These are phyloP conservation scores for Tiliqua scincoides DNA, from an alignment of 2,113 vertebrate species.

Conservation along the genomic window DNA sequence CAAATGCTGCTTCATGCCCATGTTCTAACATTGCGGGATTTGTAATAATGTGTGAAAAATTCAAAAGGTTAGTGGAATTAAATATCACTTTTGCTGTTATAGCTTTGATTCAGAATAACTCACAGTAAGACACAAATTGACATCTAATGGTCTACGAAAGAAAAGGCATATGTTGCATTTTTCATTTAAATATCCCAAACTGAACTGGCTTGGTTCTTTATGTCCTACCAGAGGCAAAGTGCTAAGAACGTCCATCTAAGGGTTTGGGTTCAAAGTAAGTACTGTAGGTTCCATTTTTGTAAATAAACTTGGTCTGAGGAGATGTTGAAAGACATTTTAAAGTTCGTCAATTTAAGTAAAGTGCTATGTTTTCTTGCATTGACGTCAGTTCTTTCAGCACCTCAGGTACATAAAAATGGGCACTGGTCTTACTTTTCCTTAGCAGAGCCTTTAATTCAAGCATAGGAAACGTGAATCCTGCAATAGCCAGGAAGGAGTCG, in stretches of 20 bases:
- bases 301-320: neutral
- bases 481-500: neutral
- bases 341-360: neutral
- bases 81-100: slow-evolving; percentile 14
- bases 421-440: neutral
- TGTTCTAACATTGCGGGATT: slow-evolving; percentile 17
- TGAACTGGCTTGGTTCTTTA: neutral
- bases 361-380: neutral
- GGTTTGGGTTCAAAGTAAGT: neutral
- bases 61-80: slow-evolving; percentile 22
- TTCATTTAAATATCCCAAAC: slow-evolving; percentile 1
- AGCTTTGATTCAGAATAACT: slow-evolving; percentile 17
- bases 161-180: neutral
- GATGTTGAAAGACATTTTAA: neutral
- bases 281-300: slow-evolving; percentile 9
- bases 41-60: slow-evolving; percentile 25
- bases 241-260: slow-evolving; percentile 3
- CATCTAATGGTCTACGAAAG: neutral
- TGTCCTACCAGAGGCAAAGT: neutral
- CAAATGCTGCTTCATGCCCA: neutral
- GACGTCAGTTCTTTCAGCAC: neutral
- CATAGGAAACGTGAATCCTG: neutral
- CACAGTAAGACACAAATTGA: neutral
- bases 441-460: neutral
- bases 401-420: neutral